Percentiles rank a stretch among this genome's conserved stretches.
These are phyloP conservation scores for Ichneumoninae sp. DNA, from an alignment of 2,888 invertebrate species.

Conservation along the genomic window DNA sequence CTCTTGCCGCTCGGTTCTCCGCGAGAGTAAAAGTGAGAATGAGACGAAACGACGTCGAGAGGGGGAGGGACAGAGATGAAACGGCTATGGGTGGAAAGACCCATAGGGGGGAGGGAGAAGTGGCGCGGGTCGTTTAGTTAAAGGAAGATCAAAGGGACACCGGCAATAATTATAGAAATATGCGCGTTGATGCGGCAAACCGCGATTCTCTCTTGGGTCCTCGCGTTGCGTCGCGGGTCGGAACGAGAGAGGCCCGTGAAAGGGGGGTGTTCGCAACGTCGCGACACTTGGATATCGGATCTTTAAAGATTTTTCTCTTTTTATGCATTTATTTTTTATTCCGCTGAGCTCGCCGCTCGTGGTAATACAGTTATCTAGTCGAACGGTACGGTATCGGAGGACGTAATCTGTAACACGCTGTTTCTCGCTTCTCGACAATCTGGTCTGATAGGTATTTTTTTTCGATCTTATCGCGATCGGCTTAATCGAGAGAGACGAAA, in stretches of 20 bases:
- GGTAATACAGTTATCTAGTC: constrained; percentile 83
- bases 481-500: constrained; percentile 7
- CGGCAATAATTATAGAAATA: constrained; percentile 85
- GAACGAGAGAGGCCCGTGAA: constrained; percentile 66
- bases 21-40: constrained; percentile 66
- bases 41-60: constrained; percentile 40
- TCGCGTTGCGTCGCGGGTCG: constrained; percentile 59
- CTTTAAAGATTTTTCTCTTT: constrained; percentile 49
- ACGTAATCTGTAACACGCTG: constrained; percentile 76
- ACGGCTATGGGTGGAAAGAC: constrained; percentile 35
- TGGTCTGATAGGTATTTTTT: constrained; percentile 7
- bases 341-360: constrained; percentile 51
- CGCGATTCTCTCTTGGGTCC: constrained; percentile 19
- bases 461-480: constrained; percentile 1
- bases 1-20: constrained; percentile 9
- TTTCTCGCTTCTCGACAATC: constrained; percentile 61
- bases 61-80: constrained; percentile 24
- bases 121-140: constrained; percentile 74
- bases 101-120: constrained; percentile 53
- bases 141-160: constrained; percentile 81
- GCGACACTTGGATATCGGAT: constrained; percentile 55
- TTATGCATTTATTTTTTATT: constrained; percentile 47
- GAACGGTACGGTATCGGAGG: constrained; percentile 74
- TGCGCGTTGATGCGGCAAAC: constrained; percentile 78
- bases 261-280: constrained; percentile 69